Evolutionary conservation across 2,113 vertebrate genomes (phyloP), one percentile per base, ranked within the genome.

Genomic region (Peucedramus taeniatus): DNA sequence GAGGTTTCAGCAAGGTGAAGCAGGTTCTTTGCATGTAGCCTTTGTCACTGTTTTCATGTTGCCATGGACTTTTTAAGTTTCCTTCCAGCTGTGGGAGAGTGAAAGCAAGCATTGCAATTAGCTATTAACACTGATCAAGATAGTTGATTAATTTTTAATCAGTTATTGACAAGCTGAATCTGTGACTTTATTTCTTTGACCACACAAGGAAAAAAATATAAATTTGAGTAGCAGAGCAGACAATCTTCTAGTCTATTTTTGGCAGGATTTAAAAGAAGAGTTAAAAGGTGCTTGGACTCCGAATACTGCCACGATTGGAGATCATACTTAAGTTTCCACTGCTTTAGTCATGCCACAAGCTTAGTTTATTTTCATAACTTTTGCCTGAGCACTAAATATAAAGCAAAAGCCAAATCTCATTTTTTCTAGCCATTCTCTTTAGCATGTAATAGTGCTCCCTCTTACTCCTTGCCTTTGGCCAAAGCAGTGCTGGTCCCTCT

Each of bases 101-200:
- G 69, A 92, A 83, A 93, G 59, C 27, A 61, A 33, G 30, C 40
- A 11, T 56, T 92, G 60, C 76, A 80, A 49, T 90, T 80, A 87
- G 51, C 50, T 83, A 24, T 69, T 88, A 88, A 37, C 56, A 39
- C 44, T 92, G 61, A 93, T 94, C n/a, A 64, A 72, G 61, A 39
- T 53, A 81, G 71, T 51, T 76, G 61, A 90, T 96, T 66, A 79
- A 83, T 87, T 96, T 89, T 95, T 96, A 87, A 87, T 89, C 76
- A 37, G 74, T 94, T 91, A 96, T 39, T 94, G 86, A 81, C 71
- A 94, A 49, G 37, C 49, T 47, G 71, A 79, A 85, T 86, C 51
- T 80, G 21, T 87, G 70, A 87, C 87, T 94, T 93, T 44, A 56
- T 93, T 95, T 89, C 44, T 54, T 54, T 26, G 75, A 81, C 69